Evolutionary conservation across 2,113 vertebrate genomes (phyloP).

Genomic region (Capreolus pygargus): DNA sequence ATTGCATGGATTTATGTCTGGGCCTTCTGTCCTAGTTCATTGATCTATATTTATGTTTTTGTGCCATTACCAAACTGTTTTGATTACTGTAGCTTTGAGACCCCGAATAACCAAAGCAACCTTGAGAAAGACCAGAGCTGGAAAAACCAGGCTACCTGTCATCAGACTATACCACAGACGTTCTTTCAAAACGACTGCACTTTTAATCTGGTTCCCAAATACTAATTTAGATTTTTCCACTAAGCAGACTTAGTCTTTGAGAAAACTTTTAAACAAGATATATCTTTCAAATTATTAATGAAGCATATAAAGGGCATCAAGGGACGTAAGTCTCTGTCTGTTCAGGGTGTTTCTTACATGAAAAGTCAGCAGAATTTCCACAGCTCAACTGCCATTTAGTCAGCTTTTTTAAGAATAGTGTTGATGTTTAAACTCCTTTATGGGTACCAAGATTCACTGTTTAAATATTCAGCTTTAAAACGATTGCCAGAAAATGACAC

Average conservation of each 20-base stretch:
- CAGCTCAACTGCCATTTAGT: not conserved
- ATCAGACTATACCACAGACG: not conserved
- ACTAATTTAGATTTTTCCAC: not conserved
- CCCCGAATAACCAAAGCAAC: not conserved
- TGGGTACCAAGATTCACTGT: not conserved
- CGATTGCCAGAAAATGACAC: slow-evolving; percentile 1
- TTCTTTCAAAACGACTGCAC: not conserved
- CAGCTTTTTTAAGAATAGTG: slow-evolving; percentile 5
- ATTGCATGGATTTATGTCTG: not conserved
- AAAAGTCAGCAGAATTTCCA: not conserved
- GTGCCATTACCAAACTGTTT: not conserved
- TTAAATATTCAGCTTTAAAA: slow-evolving; percentile 30
- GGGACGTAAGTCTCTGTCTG: not conserved
- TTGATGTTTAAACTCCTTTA: slow-evolving; percentile 19
- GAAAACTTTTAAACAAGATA: not conserved
- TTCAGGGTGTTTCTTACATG: not conserved
- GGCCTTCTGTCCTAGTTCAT: not conserved
- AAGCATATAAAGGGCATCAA: not conserved
- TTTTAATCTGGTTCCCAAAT: not conserved
- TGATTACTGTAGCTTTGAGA: not conserved
- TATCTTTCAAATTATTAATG: not conserved
- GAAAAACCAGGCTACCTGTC: not conserved
- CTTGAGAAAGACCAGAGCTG: not conserved
- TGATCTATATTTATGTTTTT: not conserved
- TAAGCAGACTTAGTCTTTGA: not conserved